Base-by-base conservation (phyloP, 1,140 invertebrate genomes). In the Telenomus remus region DNA sequence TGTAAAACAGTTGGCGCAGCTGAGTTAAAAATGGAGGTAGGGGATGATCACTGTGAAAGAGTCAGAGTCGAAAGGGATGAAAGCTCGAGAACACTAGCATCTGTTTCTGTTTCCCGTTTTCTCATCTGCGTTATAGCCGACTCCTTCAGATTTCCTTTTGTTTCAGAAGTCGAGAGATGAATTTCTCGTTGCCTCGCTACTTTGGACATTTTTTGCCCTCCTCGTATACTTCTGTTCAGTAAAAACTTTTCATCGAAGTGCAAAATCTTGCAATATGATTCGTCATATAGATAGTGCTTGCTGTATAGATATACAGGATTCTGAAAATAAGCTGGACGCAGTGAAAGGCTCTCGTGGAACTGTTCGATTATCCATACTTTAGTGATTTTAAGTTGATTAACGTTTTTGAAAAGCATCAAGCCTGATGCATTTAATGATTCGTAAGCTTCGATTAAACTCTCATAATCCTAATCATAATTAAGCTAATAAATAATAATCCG, bases 91-190 rank as follows among this genome's bases (percentile, higher is more conserved):
- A 63, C 63, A 66, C 63, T 65, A 69, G 75, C 78, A 79, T 79
- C 78, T 79, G 78, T 74, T 80, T 75, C 78, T 78, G 71, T 80
- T 80, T 78, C 68, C 71, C 75, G 71, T 72, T 80, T 80, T 78
- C 75, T 75, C 75, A 78, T 79, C 74, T 76, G 71, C 75, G 70
- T 77, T 79, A 79, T 79, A 74, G 78, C 71, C 57, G 51, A 61
- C 63, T 57, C 66, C 66, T 78, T 63, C 59, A 66, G 49, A 74
- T 70, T 69, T 78, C 65, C 76, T 74, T 71, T 78, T 78, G 76
- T 78, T 78, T 78, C 47, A 61, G 47, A 74, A 74, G 72, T 51
- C 68, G 61, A 51, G 56, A 74, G 66, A 78, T 74, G 76, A 78
- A 78, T 66, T 66, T 44, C 76, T 59, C 54, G 60, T 46, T 65